These are phyloP conservation scores for Cetoscarus ocellatus DNA, from an alignment of 2,797 vertebrate genomes.

Conservation along the genomic window DNA sequence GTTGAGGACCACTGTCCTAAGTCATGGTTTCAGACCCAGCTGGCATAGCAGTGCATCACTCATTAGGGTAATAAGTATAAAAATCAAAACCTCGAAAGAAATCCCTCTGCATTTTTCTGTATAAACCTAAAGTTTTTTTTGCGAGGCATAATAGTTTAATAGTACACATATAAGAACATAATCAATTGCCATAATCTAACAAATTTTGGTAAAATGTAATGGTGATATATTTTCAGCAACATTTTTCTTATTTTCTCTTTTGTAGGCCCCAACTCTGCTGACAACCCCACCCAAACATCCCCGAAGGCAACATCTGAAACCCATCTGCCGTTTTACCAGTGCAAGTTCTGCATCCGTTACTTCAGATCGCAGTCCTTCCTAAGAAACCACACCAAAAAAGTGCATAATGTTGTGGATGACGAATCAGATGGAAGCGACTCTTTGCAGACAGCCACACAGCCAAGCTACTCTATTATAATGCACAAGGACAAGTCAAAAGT, in stretches of 20 bases:
- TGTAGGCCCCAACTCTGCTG: conserved; percentile 89
- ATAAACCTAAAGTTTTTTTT: no score
- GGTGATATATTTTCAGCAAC: not conserved
- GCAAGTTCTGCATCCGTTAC: conserved; percentile 98
- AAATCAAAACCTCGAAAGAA: no score
- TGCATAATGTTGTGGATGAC: conserved; percentile 88
- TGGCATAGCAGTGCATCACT: no score
- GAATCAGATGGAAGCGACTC: conserved; percentile 77
- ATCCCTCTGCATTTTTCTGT: no score
- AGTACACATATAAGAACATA: no score
- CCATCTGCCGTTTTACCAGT: conserved; percentile 94
- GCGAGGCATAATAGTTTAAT: no score
- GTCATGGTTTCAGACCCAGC: no score
- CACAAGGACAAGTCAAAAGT: conserved; percentile 94
- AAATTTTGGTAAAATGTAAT: not conserved
- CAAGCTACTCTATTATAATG: conserved; percentile 90
- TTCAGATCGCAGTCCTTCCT: conserved; percentile 98
- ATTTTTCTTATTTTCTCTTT: conserved; percentile 45
- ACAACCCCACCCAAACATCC: conserved; percentile 87
- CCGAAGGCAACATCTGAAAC: conserved; percentile 86
- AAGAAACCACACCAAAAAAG: conserved; percentile 95
- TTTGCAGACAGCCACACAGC: conserved; percentile 83
- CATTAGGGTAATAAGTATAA: no score
- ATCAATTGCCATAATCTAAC: no score
- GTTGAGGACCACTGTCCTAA: no score